These are phyloP conservation scores for Gallinago paraguaiae DNA, from an alignment of 2,113 vertebrate species.

Conservation along the genomic window DNA sequence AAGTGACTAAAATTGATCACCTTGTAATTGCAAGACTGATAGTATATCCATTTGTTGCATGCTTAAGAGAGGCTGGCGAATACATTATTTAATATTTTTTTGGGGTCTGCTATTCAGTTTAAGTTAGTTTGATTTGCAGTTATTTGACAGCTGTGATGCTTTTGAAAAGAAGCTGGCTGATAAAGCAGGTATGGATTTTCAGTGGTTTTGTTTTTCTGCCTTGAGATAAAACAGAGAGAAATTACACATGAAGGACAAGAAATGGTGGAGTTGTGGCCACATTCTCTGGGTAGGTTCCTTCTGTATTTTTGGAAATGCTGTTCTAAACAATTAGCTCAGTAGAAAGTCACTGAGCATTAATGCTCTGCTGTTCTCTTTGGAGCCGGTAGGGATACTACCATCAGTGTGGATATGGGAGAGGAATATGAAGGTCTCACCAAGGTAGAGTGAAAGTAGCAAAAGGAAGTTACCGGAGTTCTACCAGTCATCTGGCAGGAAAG, in stretches of 20 bases:
- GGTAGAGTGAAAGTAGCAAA: not conserved
- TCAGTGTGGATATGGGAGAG: not conserved
- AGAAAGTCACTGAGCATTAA: not conserved
- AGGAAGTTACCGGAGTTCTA: not conserved
- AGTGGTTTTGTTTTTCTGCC: not conserved
- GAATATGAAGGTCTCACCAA: rapidly evolving
- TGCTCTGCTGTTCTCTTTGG: not conserved
- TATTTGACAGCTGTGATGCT: not conserved
- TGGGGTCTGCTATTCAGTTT: not conserved
- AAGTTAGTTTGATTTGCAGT: not conserved
- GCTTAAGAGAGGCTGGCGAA: not conserved
- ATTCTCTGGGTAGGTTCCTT: not conserved
- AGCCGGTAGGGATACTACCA: not conserved
- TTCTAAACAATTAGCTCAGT: not conserved
- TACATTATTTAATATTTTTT: not conserved
- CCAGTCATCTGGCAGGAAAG: not conserved
- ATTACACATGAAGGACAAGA: not conserved
- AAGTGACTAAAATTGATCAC: not conserved
- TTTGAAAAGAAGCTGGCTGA: not conserved
- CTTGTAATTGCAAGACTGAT: not conserved
- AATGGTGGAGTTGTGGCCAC: not conserved
- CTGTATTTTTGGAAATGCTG: not conserved
- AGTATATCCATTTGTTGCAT: not conserved
- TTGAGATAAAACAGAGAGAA: not conserved
- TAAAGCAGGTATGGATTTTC: not conserved